Conservation (phyloP, 2,888 invertebrate species). For the Melanostoma scalare region DNA sequence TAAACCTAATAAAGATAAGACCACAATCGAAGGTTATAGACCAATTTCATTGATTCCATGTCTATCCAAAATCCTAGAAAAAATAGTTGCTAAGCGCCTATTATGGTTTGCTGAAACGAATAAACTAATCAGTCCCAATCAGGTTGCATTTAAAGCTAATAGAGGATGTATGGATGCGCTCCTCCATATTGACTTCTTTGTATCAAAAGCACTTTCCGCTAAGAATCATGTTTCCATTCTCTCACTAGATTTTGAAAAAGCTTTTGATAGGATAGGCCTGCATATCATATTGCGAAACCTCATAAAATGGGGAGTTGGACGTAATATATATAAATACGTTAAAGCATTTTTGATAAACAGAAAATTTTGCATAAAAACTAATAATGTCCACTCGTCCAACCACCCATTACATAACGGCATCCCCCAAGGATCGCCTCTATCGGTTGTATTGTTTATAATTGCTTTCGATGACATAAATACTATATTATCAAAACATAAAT, state of each 20-base stretch:
- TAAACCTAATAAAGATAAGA: slow-evolving; percentile 8
- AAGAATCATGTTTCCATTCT: not conserved
- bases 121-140: too few species aligned
- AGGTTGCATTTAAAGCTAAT: too few species aligned
- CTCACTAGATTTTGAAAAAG: not conserved
- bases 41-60: not conserved
- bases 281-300: not conserved
- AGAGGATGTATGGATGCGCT: too few species aligned
- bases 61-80: slow-evolving; percentile 3
- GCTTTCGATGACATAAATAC: not conserved
- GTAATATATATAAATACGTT: not conserved
- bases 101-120: not conserved
- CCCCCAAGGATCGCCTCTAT: too few species aligned
- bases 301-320: slow-evolving; percentile 4
- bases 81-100: slow-evolving; percentile 1
- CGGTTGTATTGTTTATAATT: too few species aligned
- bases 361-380: not conserved
- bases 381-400: not conserved
- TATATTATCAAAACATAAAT: slow-evolving; percentile 2
- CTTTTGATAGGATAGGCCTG: not conserved
- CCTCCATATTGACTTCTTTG: not conserved
- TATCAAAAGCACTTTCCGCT: slow-evolving; percentile 1
- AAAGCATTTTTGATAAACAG: not conserved
- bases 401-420: not conserved
- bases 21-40: not conserved